Evolutionary conservation across 2,797 vertebrate genomes (phyloP).

Genomic region (Esox lucius): DNA sequence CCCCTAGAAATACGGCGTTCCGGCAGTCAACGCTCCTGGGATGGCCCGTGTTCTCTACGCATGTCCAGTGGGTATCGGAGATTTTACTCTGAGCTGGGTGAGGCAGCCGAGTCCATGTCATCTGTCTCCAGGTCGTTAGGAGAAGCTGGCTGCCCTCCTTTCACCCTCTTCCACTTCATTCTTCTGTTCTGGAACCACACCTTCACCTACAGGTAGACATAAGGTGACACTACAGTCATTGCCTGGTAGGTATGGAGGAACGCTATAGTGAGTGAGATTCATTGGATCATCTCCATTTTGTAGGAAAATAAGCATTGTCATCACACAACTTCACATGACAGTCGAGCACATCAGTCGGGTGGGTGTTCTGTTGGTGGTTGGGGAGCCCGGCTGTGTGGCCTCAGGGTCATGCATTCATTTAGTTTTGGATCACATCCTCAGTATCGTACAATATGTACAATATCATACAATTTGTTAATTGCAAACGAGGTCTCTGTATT

Average conservation of each 20-base stretch:
- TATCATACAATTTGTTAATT: no score
- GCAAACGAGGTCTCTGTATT: no score
- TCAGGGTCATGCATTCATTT: not conserved
- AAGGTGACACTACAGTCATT: conserved; percentile 18
- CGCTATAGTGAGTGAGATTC: no score
- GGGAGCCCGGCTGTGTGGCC: not conserved
- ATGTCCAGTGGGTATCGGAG: conserved; percentile 21
- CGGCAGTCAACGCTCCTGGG: conserved; percentile 31
- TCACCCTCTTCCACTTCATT: conserved; percentile 99
- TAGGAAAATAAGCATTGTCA: not conserved
- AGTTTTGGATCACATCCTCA: not conserved
- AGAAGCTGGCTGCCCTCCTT: conserved; percentile 88
- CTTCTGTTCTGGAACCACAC: conserved; percentile 99
- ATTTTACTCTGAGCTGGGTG: conserved; percentile 87
- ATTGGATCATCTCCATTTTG: not conserved
- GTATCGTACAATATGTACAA: not conserved
- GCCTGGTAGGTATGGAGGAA: not conserved
- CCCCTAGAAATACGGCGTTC: conserved; percentile 33
- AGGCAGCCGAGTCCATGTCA: conserved; percentile 89
- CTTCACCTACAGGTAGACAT: conserved; percentile 82
- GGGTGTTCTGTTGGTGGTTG: not conserved
- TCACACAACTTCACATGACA: not conserved
- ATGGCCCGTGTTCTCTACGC: conserved; percentile 18
- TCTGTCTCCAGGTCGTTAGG: conserved; percentile 86
- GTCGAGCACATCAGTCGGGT: not conserved